Base-by-base conservation (phyloP, 2,113 vertebrate species). In the Erinaceus europaeus region DNA sequence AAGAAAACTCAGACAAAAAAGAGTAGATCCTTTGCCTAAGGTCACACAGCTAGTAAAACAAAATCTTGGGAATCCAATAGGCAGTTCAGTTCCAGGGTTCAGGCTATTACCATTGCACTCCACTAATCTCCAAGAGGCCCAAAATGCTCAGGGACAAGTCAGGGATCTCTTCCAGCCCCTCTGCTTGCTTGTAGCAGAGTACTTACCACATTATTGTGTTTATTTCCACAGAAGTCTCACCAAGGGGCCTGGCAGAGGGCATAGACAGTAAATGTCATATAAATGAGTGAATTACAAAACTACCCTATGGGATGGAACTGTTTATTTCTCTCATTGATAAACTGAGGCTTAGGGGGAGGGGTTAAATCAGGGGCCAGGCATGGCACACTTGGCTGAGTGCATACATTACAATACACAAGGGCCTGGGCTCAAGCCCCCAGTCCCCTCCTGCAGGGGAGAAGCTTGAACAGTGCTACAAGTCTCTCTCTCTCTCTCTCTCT, bases 171-270 rank as follows among this genome's bases (percentile, higher is more conserved):
- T 90, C 74, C 65, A 61, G 55, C n/a, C 36, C 40, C 59, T 11
- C 3, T 46, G 32, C 53, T 86, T 59, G 34, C 50, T 42, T 5
- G 9, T 85, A 29, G 55, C 50, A 90, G n/a, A 75, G 50, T 57
- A 50, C 52, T 38, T 74, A 61, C 2, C 53, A 55, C 15, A 29
- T 74, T 75, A 52, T 5, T 52, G 73, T 75, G 74, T 32, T 84
- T 74, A 64, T 84, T 88, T 91, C 8, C 71, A 89, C 79, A 92
- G 53, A 89, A 67, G 42, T 74, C 34, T 84, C 40, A 52, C 67
- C 48, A 10, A 6, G 36, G 6, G 40, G 29, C 46, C 81, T 77
- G 48, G 23, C 88, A 81, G 53, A 71, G 65, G 20, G 29, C 55
- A 86, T 36, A 62, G 65, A 83, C 10, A 79, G 46, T 68, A 86